Conservation (phyloP, 2,888 invertebrate species). For the Apodemia mormo region DNA sequence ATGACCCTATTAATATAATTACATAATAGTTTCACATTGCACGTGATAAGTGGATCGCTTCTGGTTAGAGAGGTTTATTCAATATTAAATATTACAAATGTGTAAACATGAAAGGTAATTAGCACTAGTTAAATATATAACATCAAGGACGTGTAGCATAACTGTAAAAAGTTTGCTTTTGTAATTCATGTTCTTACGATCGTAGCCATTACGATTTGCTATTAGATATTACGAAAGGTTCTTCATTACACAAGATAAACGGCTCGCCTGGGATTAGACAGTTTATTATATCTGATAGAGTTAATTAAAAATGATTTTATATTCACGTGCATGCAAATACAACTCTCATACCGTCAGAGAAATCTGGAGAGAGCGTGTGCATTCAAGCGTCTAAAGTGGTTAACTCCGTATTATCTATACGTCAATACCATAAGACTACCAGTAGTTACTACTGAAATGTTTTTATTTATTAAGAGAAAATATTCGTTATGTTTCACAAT, state of each 20-base stretch:
- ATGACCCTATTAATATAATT: no score
- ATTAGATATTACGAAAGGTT: neutral
- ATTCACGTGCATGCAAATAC: slow-evolving; percentile 69
- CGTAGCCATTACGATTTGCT: neutral
- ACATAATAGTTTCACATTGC: no score
- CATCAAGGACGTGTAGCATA: no score
- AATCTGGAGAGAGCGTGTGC: slow-evolving; percentile 68
- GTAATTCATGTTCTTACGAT: neutral
- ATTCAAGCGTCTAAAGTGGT: slow-evolving; percentile 52
- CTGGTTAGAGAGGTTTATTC: no score
- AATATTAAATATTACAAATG: no score
- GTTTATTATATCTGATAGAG: slow-evolving; percentile 56
- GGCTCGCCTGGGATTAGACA: neutral
- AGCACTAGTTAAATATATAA: no score
- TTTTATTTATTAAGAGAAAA: no score
- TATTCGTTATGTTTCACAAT: no score
- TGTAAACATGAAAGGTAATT: no score
- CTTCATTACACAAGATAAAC: slow-evolving; percentile 21
- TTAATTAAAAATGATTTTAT: slow-evolving; percentile 58
- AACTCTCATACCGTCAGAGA: slow-evolving; percentile 63
- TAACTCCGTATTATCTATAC: slow-evolving; percentile 42
- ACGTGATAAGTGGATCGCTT: no score
- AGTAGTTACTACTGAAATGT: no score
- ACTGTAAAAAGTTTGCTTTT: neutral
- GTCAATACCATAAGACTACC: slow-evolving; percentile 44